A percentile compares a stretch with the other conserved stretches of the same genome.
Evolutionary conservation across 2,888 invertebrate species (phyloP).

Genomic region (Hanleya hanleyi): DNA sequence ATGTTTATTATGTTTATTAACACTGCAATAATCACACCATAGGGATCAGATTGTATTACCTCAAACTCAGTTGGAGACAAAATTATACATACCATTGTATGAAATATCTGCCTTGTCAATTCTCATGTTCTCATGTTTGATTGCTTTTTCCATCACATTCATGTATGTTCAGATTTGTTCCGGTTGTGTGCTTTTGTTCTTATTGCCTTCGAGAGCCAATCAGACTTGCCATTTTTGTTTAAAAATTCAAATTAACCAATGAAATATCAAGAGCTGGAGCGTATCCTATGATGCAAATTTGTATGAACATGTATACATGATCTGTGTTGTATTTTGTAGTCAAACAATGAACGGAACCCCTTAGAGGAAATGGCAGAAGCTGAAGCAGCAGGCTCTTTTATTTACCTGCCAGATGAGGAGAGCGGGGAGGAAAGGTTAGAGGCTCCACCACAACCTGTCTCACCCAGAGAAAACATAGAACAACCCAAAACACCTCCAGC

Average conservation of each 20-base stretch:
- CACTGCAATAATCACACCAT: no score
- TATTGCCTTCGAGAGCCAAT: no score
- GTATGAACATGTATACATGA: constrained; percentile 7
- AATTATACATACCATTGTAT: no score
- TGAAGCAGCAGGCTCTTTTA: constrained; percentile 77
- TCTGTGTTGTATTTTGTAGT: constrained; percentile 60
- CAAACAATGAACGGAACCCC: constrained; percentile 79
- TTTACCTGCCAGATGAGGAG: constrained; percentile 63
- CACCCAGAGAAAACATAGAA: no score
- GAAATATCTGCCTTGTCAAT: no score
- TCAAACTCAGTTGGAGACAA: no score
- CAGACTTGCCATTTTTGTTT: neutral
- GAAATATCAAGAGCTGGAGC: neutral
- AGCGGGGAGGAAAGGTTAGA: constrained; percentile 17
- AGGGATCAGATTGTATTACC: no score
- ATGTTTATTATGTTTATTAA: no score
- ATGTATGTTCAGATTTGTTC: no score
- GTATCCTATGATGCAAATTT: neutral
- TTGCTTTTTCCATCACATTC: no score
- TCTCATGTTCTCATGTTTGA: no score
- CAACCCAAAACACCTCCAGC: neutral
- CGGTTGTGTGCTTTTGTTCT: no score
- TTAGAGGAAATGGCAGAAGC: constrained; percentile 82
- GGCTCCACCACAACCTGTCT: neutral
- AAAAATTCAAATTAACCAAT: neutral